Conservation (phyloP, 2,113 vertebrate species). For the Gavia stellata region DNA sequence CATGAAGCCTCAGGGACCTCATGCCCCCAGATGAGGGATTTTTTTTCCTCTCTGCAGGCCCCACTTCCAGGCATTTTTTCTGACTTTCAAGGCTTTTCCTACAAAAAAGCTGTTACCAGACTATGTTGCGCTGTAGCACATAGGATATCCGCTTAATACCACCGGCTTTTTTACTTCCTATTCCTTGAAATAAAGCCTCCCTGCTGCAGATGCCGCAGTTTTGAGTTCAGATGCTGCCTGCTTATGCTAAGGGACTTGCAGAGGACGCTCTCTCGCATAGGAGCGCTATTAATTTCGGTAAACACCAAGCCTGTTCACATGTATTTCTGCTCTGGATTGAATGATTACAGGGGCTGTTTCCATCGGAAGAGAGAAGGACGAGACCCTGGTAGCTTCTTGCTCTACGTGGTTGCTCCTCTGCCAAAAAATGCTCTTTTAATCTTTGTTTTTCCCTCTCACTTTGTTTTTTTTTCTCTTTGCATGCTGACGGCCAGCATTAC, state of each 20-base stretch:
- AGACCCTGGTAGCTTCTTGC: background rate
- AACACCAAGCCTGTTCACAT: background rate
- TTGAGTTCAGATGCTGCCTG: background rate
- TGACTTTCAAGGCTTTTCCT: background rate
- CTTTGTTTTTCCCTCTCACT: background rate
- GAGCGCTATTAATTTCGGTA: background rate
- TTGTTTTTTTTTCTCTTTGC: background rate
- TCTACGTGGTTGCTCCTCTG: background rate
- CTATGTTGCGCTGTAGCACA: accelerated
- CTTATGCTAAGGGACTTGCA: too few species aligned
- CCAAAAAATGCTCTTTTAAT: background rate
- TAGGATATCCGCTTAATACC: accelerated
- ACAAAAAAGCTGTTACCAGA: background rate
- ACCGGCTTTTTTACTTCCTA: accelerated
- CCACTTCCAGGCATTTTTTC: background rate
- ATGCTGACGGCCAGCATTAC: accelerated
- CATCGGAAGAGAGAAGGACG: accelerated
- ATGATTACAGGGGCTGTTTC: background rate
- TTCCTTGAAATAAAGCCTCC: background rate
- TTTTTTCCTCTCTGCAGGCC: background rate
- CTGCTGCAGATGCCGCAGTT: accelerated
- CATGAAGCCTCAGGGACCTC: accelerated
- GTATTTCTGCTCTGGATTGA: background rate
- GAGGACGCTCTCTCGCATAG: background rate
- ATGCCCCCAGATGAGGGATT: background rate